These are phyloP conservation scores for Lophura nycthemera DNA, from an alignment of 2,113 vertebrate genomes.

Conservation along the genomic window DNA sequence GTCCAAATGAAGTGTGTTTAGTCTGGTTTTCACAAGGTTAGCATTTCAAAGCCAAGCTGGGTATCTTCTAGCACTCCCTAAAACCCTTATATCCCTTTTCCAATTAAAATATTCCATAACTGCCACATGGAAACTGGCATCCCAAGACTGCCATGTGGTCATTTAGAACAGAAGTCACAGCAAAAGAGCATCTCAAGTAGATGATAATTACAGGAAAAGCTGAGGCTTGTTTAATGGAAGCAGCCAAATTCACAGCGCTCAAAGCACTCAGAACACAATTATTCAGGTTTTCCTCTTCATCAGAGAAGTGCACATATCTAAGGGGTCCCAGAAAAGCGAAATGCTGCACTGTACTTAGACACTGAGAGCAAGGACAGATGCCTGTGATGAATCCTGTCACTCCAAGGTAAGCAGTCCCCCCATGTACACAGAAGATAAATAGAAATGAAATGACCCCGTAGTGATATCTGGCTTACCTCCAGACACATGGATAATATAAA, in stretches of 20 bases:
- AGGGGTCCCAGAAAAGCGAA: not conserved
- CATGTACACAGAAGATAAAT: not conserved
- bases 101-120: not conserved
- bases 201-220: not conserved
- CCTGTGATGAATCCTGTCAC: rapidly evolving
- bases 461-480: constrained; percentile 82
- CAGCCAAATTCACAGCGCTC: rapidly evolving
- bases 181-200: not conserved
- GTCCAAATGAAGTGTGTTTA: not conserved
- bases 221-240: not conserved
- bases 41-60: not conserved
- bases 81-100: not conserved
- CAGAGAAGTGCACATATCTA: not conserved
- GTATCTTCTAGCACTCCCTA: not conserved
- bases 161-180: not conserved
- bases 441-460: not conserved
- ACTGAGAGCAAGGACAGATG: not conserved
- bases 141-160: rapidly evolving
- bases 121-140: not conserved
- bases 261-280: not conserved
- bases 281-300: no score
- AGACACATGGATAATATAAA: constrained; percentile 89
- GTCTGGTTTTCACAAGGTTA: not conserved
- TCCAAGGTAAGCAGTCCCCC: rapidly evolving
- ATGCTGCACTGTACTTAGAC: rapidly evolving